Conservation (phyloP, 2,797 vertebrate genomes). For the Spondyliosoma cantharus region DNA sequence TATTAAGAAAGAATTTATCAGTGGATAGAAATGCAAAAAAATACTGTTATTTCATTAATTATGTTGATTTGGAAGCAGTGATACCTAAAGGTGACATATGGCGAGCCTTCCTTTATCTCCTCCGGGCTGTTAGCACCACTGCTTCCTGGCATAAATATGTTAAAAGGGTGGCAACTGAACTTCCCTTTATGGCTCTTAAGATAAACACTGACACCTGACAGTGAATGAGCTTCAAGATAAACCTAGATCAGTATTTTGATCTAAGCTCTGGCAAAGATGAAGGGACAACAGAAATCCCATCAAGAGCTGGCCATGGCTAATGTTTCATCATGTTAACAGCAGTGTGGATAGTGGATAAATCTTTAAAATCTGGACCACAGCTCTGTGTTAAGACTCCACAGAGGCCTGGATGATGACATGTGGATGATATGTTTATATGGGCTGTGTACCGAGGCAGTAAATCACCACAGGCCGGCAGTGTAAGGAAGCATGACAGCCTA, state of each 20-base stretch:
- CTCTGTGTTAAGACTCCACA: conserved; percentile 48
- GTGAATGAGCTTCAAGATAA: conserved; percentile 75
- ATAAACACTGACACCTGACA: conserved; percentile 82
- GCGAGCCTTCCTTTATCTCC: conserved; percentile 67
- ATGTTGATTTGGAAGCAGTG: conserved; percentile 65
- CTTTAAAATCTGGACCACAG: conserved; percentile 55
- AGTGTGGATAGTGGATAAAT: conserved; percentile 54
- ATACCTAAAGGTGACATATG: conserved; percentile 71
- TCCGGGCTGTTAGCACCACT: conserved; percentile 69
- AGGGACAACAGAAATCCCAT: conserved; percentile 30
- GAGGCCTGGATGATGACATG: conserved; percentile 69
- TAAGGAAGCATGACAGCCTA: conserved; percentile 66
- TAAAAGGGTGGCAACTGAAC: conserved; percentile 74
- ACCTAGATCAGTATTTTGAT: conserved; percentile 57
- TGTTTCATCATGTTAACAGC: conserved; percentile 59
- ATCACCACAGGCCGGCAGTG: conserved; percentile 70
- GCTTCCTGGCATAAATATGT: conserved; percentile 80
- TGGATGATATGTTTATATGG: conserved; percentile 79
- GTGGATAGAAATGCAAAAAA: conserved; percentile 41
- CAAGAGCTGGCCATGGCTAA: conserved; percentile 19
- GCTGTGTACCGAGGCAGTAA: conserved; percentile 75
- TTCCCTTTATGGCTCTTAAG: conserved; percentile 77
- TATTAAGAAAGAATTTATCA: conserved; percentile 29
- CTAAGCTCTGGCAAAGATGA: conserved; percentile 56
- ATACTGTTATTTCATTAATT: conserved; percentile 58